Evolutionary conservation across 1,140 invertebrate species (phyloP).

Genomic region (Lepidurus apus): DNA sequence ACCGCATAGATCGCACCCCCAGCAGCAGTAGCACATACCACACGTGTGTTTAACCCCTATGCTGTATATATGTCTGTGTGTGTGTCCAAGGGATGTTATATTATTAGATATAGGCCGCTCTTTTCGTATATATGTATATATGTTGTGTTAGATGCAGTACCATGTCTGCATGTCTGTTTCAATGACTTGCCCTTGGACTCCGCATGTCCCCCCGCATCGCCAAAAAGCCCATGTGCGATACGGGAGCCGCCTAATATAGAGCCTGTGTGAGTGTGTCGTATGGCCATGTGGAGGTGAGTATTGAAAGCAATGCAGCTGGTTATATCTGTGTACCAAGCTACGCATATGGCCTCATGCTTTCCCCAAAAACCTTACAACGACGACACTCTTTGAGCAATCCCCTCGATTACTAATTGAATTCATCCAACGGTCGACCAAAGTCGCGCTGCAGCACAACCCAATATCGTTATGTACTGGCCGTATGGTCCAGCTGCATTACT

Average conservation of each 20-base stretch:
- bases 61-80: neutral
- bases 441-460: neutral
- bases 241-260: neutral
- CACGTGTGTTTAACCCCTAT: conserved; percentile 15
- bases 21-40: neutral
- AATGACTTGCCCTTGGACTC: neutral
- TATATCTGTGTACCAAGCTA: neutral
- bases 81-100: conserved; percentile 15
- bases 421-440: neutral
- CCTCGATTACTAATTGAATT: conserved; percentile 22
- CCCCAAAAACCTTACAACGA: neutral
- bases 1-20: neutral
- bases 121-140: neutral
- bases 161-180: neutral
- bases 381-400: conserved; percentile 7
- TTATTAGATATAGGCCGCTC: conserved; percentile 2
- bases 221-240: neutral
- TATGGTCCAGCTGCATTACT: neutral
- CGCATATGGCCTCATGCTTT: neutral
- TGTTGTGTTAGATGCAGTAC: no score
- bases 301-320: conserved; percentile 14
- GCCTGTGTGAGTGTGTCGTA: conserved; percentile 3
- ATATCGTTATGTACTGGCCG: neutral
- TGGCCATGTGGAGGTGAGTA: conserved; percentile 2
- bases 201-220: neutral